phyloP scores from a whole-genome alignment of 2,113 vertebrate species.

The Erinaceus europaeus region DNA sequence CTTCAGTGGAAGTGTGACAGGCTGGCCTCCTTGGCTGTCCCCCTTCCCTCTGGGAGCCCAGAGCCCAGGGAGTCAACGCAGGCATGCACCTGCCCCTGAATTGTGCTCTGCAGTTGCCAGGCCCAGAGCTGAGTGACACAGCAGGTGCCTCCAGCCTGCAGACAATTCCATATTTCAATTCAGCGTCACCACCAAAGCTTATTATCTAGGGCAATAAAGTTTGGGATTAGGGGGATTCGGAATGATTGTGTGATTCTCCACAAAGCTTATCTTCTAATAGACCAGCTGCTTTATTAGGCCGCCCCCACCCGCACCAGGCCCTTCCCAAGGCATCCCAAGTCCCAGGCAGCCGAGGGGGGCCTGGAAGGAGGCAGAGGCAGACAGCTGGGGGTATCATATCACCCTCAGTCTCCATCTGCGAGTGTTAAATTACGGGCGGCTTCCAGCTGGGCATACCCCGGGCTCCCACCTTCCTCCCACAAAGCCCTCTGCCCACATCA shows the following conservation, averaged over 20 bases:
- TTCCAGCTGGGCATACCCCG: constrained; percentile 77
- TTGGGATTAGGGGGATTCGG: constrained; percentile 83
- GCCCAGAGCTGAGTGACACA: constrained; percentile 71
- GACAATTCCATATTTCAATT: constrained; percentile 79
- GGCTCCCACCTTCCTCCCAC: constrained; percentile 72
- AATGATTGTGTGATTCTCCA: constrained; percentile 81
- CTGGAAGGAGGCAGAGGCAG: constrained; percentile 61
- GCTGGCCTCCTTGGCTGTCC: background rate
- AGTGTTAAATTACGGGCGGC: constrained; percentile 76
- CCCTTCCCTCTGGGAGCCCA: background rate
- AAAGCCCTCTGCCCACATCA: background rate
- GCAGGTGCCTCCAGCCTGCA: constrained; percentile 78
- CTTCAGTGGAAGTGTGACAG: background rate
- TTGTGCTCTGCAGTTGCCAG: constrained; percentile 43
- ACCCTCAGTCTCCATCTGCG: constrained; percentile 76
- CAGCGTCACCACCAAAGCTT: constrained; percentile 80
- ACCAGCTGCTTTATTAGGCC: constrained; percentile 83
- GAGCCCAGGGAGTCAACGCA: too few species aligned
- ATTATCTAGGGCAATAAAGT: constrained; percentile 83
- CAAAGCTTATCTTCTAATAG: constrained; percentile 84
- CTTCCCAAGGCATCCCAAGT: constrained; percentile 71
- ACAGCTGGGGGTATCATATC: constrained; percentile 80
- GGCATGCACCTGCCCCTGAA: constrained; percentile 67
- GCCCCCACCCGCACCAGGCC: constrained; percentile 42
- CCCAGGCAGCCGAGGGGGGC: constrained; percentile 55